A percentile compares a stretch with the other conserved stretches of the same genome.
Evolutionary conservation across 2,888 invertebrate species (phyloP).

Genomic region (Ennomos fuscantarius): DNA sequence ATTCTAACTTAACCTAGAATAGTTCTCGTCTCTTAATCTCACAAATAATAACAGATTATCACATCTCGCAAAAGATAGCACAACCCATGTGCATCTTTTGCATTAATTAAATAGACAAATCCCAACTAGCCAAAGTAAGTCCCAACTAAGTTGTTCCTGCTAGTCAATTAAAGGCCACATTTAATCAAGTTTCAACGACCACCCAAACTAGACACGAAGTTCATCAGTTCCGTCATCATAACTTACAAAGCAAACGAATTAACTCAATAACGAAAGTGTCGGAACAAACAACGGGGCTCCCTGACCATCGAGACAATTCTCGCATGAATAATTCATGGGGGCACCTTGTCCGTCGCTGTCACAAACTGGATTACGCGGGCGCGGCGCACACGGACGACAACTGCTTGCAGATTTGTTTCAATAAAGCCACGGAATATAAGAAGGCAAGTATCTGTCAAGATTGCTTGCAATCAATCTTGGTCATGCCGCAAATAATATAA

Average conservation of each 20-base stretch:
- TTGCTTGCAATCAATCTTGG: no score
- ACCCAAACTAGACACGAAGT: conserved; percentile 34
- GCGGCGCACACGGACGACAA: conserved; percentile 19
- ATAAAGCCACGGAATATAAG: conserved; percentile 3
- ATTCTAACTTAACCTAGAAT: no score
- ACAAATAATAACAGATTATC: no score
- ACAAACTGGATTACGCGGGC: conserved; percentile 23
- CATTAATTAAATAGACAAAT: no score
- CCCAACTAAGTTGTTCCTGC: no score
- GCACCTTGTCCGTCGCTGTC: conserved; percentile 11
- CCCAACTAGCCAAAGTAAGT: no score
- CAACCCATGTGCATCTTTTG: no score
- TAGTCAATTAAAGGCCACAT: no score
- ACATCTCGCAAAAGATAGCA: no score
- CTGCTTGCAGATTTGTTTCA: conserved; percentile 34
- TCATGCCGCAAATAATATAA: no score
- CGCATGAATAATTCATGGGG: conserved; percentile 33
- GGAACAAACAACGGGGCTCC: conserved; percentile 25
- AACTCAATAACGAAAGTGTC: conserved; percentile 41
- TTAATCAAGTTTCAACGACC: conserved; percentile 14
- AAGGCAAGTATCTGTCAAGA: no score
- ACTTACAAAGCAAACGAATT: conserved; percentile 40
- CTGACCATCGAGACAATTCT: conserved; percentile 29
- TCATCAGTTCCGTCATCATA: conserved; percentile 34
- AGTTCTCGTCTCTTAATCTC: no score